Evolutionary conservation across 2,797 vertebrate species (phyloP), one percentile per base, ranked within the genome.

Genomic region (Aulostomus chinensis): DNA sequence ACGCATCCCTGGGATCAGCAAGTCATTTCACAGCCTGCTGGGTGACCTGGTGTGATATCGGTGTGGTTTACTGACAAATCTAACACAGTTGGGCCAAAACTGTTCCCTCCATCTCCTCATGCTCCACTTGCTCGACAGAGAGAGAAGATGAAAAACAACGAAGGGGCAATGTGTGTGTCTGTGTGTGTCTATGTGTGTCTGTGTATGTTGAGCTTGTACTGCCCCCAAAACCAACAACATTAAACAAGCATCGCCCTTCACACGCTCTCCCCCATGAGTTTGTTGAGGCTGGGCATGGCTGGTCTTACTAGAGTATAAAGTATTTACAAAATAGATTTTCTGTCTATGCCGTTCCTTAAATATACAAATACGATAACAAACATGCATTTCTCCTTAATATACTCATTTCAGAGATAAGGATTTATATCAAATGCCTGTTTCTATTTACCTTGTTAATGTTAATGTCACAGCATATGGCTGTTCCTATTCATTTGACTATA

Each of bases 21-120:
- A 81, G 76, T 79, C 62, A 81, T 84, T 86, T 85, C 86, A 84
- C 76, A 73, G 69, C 43, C 56, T 58, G 55, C 78, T 68, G 67
- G 54, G 46, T 72, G 68, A 79, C 78, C 73, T 49, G 24, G 50
- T 39, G 60, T 43, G 67, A 75, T 73, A 54, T 30, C 8, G 9
- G 24, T 21, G 24, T 9, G 20, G 45, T 76, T 78, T 69, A 41
- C 67, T 52, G 72, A 84, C 77, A 81, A 61, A 76, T 79, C 71
- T 63, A 31, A 76, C 60, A 66, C 60, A 55, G 66, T 50, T 45
- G 29, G 38, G 58, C 18, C 14, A 38, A 37, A 70, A 63, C 45
- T 67, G 53, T 65, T 77, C 66, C 38, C 40, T 57, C 51, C 31
- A 26, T 51, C 15, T 54, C 35, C 68, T 64, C 66, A 56, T 69